Evolutionary conservation across 2,113 vertebrate genomes (phyloP).

Genomic region (Numenius arquata): DNA sequence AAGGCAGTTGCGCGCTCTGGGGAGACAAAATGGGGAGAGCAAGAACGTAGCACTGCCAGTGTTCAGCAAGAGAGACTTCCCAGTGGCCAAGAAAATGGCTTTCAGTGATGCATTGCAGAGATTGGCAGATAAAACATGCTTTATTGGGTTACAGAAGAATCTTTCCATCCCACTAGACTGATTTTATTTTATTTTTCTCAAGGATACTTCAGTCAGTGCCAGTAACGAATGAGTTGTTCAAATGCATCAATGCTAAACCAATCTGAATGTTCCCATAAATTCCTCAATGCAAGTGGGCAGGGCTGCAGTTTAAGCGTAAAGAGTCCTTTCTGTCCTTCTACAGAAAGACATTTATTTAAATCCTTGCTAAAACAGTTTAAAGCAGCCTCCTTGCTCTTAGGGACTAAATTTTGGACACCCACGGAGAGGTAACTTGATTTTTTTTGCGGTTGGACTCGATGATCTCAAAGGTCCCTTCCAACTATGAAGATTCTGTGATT

Average conservation of each 20-base stretch:
- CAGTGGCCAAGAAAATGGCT: neutral
- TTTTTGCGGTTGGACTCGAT: too few species aligned
- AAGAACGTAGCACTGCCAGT: neutral
- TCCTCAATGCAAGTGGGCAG: neutral
- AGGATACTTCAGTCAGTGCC: too few species aligned
- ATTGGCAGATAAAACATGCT: neutral
- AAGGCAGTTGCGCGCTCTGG: neutral
- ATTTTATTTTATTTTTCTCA: neutral
- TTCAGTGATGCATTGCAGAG: neutral
- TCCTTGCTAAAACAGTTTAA: neutral
- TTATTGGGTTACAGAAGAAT: neutral
- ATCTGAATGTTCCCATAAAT: neutral
- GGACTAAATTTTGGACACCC: neutral
- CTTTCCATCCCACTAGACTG: neutral
- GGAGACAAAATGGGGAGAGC: neutral
- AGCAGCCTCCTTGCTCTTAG: neutral
- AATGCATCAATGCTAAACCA: neutral
- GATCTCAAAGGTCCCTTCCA: too few species aligned
- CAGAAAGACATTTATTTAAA: too few species aligned
- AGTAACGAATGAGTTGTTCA: neutral
- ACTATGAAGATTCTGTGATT: too few species aligned
- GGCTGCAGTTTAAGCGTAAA: too few species aligned
- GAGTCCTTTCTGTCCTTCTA: neutral
- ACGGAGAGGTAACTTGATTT: neutral
- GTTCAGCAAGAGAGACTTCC: neutral